These are phyloP conservation scores for Glareola pratincola DNA, from an alignment of 2,113 vertebrate genomes.

Conservation along the genomic window DNA sequence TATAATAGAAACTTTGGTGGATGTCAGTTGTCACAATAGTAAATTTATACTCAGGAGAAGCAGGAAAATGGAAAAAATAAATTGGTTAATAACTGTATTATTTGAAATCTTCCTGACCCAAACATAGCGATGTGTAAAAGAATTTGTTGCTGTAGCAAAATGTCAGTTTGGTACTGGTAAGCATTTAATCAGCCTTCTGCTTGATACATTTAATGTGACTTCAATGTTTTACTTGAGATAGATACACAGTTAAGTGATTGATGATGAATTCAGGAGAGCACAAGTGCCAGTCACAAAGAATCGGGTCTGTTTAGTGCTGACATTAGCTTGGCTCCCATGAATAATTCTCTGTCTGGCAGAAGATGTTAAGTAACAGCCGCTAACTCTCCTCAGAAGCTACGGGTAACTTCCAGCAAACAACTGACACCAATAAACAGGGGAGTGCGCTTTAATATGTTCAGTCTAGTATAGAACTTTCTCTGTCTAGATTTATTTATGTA, in stretches of 20 bases:
- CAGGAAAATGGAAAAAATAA: not conserved
- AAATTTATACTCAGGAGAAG: not conserved
- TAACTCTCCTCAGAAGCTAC: not conserved
- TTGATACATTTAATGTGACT: not conserved
- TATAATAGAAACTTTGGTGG: not conserved
- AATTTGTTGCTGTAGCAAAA: conserved; percentile 15
- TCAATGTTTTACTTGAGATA: not conserved
- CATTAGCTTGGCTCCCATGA: not conserved
- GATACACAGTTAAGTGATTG: not conserved
- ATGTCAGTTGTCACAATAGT: not conserved
- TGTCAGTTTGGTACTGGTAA: not conserved
- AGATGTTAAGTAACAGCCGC: not conserved
- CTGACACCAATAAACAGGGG: not conserved
- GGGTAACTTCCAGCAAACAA: not conserved
- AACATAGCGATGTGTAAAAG: not conserved
- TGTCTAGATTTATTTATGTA: not conserved
- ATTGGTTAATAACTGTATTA: not conserved
- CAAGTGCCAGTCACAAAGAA: not conserved
- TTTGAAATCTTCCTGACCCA: conserved; percentile 10
- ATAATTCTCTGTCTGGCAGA: not conserved
- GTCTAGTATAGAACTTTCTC: not conserved
- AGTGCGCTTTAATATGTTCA: not conserved
- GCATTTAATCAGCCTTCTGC: conserved; percentile 34
- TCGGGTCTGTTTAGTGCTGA: not conserved
- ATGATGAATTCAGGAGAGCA: not conserved